phyloP scores from a whole-genome alignment of 2,113 vertebrate species.

The Dasyprocta punctata region DNA sequence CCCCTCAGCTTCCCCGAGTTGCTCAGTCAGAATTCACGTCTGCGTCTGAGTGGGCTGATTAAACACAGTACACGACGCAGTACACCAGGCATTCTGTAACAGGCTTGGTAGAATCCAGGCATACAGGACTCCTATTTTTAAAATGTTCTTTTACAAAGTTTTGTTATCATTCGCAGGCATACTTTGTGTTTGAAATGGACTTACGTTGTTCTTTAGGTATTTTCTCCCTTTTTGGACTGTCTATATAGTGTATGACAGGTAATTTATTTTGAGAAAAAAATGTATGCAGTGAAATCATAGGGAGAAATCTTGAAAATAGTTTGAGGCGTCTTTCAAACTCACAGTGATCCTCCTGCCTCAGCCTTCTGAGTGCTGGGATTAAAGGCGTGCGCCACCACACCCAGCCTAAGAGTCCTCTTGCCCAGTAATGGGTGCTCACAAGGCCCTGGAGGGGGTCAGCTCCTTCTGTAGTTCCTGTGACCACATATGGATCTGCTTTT shows the following conservation, averaged over 20 bases:
- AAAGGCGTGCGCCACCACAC: too few relatives aligned
- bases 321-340: too few relatives aligned
- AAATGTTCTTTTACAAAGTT: neutral
- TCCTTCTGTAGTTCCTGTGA: neutral
- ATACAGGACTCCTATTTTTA: conserved; percentile 27
- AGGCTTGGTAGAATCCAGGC: neutral
- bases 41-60: conserved; percentile 20
- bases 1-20: conserved; percentile 28
- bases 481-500: neutral
- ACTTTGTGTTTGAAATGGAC: conserved; percentile 25
- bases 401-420: too few relatives aligned
- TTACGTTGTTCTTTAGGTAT: neutral
- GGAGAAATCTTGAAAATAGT: conserved; percentile 25
- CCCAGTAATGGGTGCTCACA: neutral
- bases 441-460: neutral
- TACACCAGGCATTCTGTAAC: neutral
- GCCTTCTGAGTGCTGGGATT: too few relatives aligned
- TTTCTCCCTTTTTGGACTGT: conserved; percentile 1
- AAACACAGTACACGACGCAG: conserved; percentile 17
- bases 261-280: neutral
- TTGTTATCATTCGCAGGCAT: neutral
- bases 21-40: conserved; percentile 9
- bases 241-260: neutral
- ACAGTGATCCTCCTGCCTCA: too few relatives aligned
- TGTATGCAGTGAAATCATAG: conserved; percentile 8